Conservation (phyloP, 2,888 invertebrate genomes). For the Synanthedon tipuliformis region DNA sequence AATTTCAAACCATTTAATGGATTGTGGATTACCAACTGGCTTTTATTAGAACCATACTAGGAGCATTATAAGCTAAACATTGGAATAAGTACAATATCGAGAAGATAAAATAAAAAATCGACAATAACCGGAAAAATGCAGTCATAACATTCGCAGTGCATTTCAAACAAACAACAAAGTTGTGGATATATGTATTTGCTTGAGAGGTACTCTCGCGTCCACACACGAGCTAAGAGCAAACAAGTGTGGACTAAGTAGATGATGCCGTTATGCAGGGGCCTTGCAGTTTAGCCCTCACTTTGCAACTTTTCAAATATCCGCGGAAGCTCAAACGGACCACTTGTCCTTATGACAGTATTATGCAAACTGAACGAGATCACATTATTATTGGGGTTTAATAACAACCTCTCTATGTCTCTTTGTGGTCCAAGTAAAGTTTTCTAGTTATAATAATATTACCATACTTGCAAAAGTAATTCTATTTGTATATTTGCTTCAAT, state of each 20-base stretch:
- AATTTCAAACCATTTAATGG: too few relatives aligned
- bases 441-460: too few relatives aligned
- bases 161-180: neutral
- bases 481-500: too few relatives aligned
- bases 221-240: neutral
- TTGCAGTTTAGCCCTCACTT: constrained; percentile 22
- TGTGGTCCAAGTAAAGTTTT: neutral
- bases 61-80: too few relatives aligned
- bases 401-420: constrained; percentile 11
- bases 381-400: constrained; percentile 41
- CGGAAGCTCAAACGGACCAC: constrained; percentile 13
- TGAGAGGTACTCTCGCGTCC: neutral
- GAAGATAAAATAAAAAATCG: too few relatives aligned
- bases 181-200: neutral
- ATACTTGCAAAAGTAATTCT: too few relatives aligned
- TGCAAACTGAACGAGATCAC: constrained; percentile 45
- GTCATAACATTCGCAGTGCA: too few relatives aligned
- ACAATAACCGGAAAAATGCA: too few relatives aligned
- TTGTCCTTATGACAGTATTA: constrained; percentile 36
- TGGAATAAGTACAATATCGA: too few relatives aligned
- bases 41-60: too few relatives aligned
- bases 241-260: neutral
- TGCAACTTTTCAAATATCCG: constrained; percentile 57
- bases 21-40: too few relatives aligned
- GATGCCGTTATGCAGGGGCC: neutral